Percentiles rank a stretch among this genome's conserved stretches.
Conservation (phyloP, 2,888 invertebrate genomes). For the Cheilosia grossa region DNA sequence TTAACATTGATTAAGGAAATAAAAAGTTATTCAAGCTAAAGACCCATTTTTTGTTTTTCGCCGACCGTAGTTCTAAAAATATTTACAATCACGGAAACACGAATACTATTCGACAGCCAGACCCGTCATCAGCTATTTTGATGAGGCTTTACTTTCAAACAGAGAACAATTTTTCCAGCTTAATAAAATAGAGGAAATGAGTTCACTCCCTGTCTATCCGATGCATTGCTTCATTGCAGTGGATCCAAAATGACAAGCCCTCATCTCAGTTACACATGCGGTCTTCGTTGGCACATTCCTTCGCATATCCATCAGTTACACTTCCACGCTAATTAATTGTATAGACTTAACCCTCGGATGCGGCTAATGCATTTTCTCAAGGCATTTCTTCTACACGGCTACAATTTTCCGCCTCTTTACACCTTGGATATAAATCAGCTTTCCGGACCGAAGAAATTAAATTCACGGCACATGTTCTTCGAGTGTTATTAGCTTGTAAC, state of each 20-base stretch:
- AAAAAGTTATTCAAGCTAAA: too few species aligned
- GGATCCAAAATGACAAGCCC: too few species aligned
- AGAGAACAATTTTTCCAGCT: too few species aligned
- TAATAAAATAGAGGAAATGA: background rate
- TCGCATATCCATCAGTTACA: conserved; percentile 8
- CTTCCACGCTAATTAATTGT: conserved; percentile 23
- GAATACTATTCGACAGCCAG: too few species aligned
- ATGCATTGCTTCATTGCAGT: too few species aligned
- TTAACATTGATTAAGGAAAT: too few species aligned
- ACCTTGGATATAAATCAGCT: conserved; percentile 58
- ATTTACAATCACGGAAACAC: too few species aligned
- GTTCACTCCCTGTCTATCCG: background rate
- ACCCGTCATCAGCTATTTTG: too few species aligned
- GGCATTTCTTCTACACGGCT: conserved; percentile 4
- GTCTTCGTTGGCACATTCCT: background rate
- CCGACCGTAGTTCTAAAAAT: too few species aligned
- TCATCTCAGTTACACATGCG: too few species aligned
- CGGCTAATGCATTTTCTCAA: conserved; percentile 17
- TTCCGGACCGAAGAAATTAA: conserved; percentile 54
- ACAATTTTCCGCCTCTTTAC: conserved; percentile 55
- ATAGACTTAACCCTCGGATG: conserved; percentile 14
- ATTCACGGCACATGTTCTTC: conserved; percentile 64
- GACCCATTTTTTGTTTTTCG: too few species aligned
- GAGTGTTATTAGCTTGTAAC: conserved; percentile 71
- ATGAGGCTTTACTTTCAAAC: too few species aligned